A percentile compares a stretch with the other conserved stretches of the same genome.
phyloP scores from a whole-genome alignment of 1,140 invertebrate genomes.

The Heliconius congener region DNA sequence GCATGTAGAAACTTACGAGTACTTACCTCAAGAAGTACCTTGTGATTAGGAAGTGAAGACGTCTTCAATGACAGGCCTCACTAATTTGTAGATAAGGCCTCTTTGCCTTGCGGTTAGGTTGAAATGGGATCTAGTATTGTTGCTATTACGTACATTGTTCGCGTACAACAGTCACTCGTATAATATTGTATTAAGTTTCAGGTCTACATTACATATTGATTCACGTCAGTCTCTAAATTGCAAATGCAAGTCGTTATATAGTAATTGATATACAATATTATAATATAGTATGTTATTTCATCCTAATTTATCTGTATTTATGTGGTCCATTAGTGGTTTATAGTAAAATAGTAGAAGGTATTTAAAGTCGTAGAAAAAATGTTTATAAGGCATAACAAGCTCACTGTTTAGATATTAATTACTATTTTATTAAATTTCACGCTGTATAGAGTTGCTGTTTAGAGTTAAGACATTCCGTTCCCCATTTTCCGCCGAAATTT shows the following conservation, averaged over 20 bases:
- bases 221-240: not conserved
- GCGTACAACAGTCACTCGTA: constrained; percentile 15
- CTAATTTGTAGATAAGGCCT: constrained; percentile 46
- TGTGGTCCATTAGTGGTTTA: not conserved
- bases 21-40: constrained; percentile 33
- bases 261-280: not conserved
- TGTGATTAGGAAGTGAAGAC: constrained; percentile 41
- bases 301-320: not conserved
- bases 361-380: too few species aligned
- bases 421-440: too few species aligned
- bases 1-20: constrained; percentile 30
- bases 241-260: not conserved
- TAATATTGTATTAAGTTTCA: constrained; percentile 13
- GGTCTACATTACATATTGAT: constrained; percentile 13
- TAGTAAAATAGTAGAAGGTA: too few species aligned
- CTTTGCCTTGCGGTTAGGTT: constrained; percentile 42
- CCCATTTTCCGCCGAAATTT: too few species aligned
- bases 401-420: too few species aligned
- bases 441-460: too few species aligned
- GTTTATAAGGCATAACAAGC: too few species aligned
- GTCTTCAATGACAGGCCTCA: constrained; percentile 41
- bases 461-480: too few species aligned
- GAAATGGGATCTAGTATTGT: constrained; percentile 39
- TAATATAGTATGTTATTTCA: not conserved
- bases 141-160: constrained; percentile 32